Percentiles rank a stretch among this genome's conserved stretches.
phyloP scores from a whole-genome alignment of 2,888 invertebrate species.

The Anoplius nigerrimus region DNA sequence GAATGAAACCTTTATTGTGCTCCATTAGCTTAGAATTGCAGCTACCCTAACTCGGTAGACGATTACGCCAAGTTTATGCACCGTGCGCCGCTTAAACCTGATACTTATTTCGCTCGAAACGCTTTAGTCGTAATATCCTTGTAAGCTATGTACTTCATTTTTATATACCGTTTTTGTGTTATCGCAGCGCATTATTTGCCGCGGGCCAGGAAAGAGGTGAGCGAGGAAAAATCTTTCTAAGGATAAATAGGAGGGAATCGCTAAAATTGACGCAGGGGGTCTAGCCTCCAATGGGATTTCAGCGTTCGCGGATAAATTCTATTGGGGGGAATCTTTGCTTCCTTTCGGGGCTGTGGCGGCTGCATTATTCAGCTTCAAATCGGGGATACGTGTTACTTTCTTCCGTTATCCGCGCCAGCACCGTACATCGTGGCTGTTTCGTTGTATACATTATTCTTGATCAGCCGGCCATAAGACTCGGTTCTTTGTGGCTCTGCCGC shows the following conservation, averaged over 20 bases:
- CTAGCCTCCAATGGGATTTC: conserved; percentile 8
- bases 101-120: too few species aligned
- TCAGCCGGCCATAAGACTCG: too few species aligned
- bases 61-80: too few species aligned
- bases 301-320: conserved; percentile 29
- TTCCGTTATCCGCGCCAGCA: conserved; percentile 17
- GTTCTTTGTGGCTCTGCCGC: too few species aligned
- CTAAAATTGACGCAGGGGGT: conserved; percentile 51
- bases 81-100: too few species aligned
- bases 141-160: too few species aligned
- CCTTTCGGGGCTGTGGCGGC: conserved; percentile 26
- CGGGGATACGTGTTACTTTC: conserved; percentile 26
- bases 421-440: conserved; percentile 10
- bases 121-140: too few species aligned
- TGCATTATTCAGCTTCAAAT: conserved; percentile 47
- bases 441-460: too few species aligned
- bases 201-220: conserved; percentile 25
- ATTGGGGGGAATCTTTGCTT: conserved; percentile 37
- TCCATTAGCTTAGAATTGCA: too few species aligned
- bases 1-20: too few species aligned
- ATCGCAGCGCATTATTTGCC: conserved; percentile 13
- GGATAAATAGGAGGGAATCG: conserved; percentile 53
- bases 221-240: conserved; percentile 55
- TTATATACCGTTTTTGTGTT: not conserved
- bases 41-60: too few species aligned